Percentiles rank a stretch among this genome's conserved stretches.
Conservation (phyloP, 2,888 invertebrate genomes). For the Ennomos fuscantarius region DNA sequence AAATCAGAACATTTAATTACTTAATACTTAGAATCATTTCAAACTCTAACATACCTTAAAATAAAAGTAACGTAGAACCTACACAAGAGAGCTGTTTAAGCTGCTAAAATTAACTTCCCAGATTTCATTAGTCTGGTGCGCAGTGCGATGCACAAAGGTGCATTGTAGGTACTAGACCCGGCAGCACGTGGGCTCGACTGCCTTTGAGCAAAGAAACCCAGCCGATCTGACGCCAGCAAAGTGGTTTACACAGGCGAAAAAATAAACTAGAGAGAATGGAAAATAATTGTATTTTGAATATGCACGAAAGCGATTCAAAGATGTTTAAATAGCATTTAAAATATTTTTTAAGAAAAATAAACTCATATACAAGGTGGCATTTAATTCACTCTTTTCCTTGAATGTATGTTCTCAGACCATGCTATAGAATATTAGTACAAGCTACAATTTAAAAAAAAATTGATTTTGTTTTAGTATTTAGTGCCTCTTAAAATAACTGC, state of each 20-base stretch:
- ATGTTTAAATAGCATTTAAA: too few relatives aligned
- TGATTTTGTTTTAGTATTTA: too few relatives aligned
- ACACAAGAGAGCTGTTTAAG: constrained; percentile 19
- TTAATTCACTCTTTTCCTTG: too few relatives aligned
- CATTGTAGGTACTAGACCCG: constrained; percentile 35
- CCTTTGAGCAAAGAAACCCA: constrained; percentile 72
- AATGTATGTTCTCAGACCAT: too few relatives aligned
- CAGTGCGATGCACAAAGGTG: constrained; percentile 57
- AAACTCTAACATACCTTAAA: too few relatives aligned
- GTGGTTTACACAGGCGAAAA: constrained; percentile 52
- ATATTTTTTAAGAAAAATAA: too few relatives aligned
- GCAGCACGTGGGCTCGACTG: constrained; percentile 56
- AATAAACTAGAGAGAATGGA: constrained; percentile 20
- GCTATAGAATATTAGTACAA: too few relatives aligned
- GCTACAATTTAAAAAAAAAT: too few relatives aligned
- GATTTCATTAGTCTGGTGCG: constrained; percentile 42
- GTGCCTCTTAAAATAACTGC: too few relatives aligned
- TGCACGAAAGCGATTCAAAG: constrained; percentile 42
- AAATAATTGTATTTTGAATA: constrained; percentile 27
- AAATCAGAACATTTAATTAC: too few relatives aligned
- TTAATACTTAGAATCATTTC: too few relatives aligned
- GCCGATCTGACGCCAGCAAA: constrained; percentile 66
- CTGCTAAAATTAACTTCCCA: constrained; percentile 38
- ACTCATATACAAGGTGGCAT: too few relatives aligned
- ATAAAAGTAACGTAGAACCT: constrained; percentile 2